Conservation (phyloP, 1,140 invertebrate genomes). For the Triops cancriformis region DNA sequence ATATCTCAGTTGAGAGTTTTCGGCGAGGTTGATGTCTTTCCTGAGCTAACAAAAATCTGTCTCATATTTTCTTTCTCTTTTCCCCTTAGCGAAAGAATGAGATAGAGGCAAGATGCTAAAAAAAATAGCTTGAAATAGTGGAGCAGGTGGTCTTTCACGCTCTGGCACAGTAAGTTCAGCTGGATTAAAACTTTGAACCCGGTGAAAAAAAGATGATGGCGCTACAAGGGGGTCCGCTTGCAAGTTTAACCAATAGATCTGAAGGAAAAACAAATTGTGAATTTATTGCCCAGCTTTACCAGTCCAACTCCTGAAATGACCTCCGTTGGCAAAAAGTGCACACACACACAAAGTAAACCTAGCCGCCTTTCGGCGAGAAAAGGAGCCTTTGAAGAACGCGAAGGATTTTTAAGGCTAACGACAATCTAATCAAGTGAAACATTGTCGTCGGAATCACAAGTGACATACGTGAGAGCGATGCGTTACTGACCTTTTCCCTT, state of each 20-base stretch:
- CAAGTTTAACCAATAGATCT: not conserved
- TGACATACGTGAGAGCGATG: not conserved
- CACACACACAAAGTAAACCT: not conserved
- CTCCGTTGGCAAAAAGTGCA: not conserved
- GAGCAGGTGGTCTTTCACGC: slow-evolving; percentile 12
- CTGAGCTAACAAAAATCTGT: not conserved
- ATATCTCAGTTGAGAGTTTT: not conserved
- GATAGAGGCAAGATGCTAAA: not conserved
- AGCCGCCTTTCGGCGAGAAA: not conserved
- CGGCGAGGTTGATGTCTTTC: not conserved
- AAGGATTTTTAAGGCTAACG: not conserved
- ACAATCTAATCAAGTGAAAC: slow-evolving; percentile 1
- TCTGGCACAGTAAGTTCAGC: not conserved
- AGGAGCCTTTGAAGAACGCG: not conserved
- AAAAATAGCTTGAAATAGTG: not conserved
- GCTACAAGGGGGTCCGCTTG: not conserved
- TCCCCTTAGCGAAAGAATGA: not conserved
- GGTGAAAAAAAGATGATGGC: not conserved
- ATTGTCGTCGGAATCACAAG: not conserved
- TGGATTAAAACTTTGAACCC: not conserved
- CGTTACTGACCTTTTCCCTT: not conserved
- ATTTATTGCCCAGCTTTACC: not conserved
- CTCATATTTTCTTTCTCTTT: not conserved
- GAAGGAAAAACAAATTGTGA: not conserved
- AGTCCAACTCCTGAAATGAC: not conserved